A percentile compares a stretch with the other conserved stretches of the same genome.
Evolutionary conservation across 2,888 invertebrate species (phyloP).

Genomic region (Drosophila neoperkinsi): DNA sequence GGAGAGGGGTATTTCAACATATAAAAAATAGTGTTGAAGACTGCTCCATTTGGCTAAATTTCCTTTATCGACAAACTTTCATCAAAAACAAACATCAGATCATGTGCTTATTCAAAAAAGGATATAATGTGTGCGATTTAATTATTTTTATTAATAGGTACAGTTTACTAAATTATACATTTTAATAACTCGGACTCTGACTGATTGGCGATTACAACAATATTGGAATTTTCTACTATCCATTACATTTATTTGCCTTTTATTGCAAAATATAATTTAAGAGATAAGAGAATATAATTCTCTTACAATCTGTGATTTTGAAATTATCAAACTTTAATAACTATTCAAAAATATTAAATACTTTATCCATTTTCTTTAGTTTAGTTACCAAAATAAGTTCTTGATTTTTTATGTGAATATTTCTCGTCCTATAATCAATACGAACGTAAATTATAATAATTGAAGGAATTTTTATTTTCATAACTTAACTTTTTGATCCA

Average conservation of each 20-base stretch:
- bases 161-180: background rate
- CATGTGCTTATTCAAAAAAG: background rate
- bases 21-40: background rate
- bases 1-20: background rate
- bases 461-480: background rate
- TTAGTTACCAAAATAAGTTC: too few relatives aligned
- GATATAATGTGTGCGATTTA: background rate
- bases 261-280: background rate
- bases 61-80: background rate
- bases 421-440: too few relatives aligned
- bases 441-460: background rate
- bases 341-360: background rate
- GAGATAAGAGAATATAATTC: background rate
- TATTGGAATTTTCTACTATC: background rate
- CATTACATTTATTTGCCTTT: background rate
- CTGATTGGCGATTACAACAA: background rate
- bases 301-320: background rate
- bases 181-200: too few relatives aligned
- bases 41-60: background rate
- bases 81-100: background rate
- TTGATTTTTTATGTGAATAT: too few relatives aligned
- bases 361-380: too few relatives aligned
- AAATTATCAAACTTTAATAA: background rate
- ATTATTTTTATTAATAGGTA: background rate
- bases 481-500: background rate